A percentile compares a stretch with the other conserved stretches of the same genome.
These are phyloP conservation scores for Phycodurus eques DNA, from an alignment of 2,113 vertebrate genomes.

Conservation along the genomic window DNA sequence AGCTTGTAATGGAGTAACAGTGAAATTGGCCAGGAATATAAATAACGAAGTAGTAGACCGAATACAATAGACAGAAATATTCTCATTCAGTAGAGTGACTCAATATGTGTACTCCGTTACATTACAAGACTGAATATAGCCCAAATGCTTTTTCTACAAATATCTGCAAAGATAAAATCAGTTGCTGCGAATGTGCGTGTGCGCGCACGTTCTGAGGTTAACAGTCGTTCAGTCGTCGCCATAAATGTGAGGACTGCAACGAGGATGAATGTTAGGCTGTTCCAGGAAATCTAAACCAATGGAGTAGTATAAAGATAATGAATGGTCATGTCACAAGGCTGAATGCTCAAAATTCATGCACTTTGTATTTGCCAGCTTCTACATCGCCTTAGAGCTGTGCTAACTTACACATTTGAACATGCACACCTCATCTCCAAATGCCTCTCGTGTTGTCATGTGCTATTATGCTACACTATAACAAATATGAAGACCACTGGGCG, in stretches of 20 bases:
- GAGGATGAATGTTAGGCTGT: not conserved
- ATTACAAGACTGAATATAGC: not conserved
- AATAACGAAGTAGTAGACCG: too few relatives aligned
- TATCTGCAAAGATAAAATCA: not conserved
- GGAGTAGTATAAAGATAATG: not conserved
- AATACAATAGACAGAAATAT: too few relatives aligned
- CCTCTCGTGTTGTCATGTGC: not conserved
- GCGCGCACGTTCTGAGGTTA: not conserved
- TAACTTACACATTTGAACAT: not conserved
- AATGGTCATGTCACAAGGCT: not conserved
- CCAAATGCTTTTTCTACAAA: not conserved
- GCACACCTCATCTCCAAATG: not conserved
- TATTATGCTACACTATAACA: not conserved
- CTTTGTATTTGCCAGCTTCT: not conserved
- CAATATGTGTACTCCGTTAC: not conserved
- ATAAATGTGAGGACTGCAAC: constrained; percentile 12
- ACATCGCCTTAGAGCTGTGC: not conserved
- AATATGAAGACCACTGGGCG: not conserved
- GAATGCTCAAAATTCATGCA: not conserved
- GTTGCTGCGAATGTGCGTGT: not conserved
- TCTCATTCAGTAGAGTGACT: too few relatives aligned
- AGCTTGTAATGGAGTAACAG: too few relatives aligned
- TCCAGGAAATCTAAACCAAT: not conserved
- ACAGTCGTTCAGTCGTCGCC: constrained; percentile 9
- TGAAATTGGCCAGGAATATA: too few relatives aligned